Evolutionary conservation across 2,797 vertebrate genomes (phyloP), one percentile per base, ranked within the genome.

Genomic region (Gallinago solitaria): DNA sequence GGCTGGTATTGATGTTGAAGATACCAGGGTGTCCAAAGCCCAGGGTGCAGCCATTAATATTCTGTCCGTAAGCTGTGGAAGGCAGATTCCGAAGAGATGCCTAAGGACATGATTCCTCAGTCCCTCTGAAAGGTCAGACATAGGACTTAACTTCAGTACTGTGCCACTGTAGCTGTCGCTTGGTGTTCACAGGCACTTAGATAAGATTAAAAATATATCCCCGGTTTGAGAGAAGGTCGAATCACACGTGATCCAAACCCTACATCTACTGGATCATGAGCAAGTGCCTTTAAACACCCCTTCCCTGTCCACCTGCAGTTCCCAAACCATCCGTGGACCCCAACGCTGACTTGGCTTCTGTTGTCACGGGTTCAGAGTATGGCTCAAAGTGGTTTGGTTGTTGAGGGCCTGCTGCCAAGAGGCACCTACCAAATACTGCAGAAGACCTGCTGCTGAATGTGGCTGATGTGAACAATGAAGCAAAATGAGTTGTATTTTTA

Each of bases 71-170:
- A 84, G 48, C 37, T 60, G 64, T 63, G 57, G 65, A 71, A 85
- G 76, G 33, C 61, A 47, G 68, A 13, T 21, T 92, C 75, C 13
- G 39, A 71, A 87, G 67, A 70, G 48, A 30, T 5, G 48, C 57
- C 78, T 80, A 25, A 93, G 53, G 81, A 70, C 75, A 37, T 30
- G 87, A 65, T 80, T 94, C 83, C 82, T 87, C 84, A 81, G 89
- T 35, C 60, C n/a, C 53, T 90, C 51, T 60, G 77, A 82, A 93
- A 93, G 93, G 88, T 93, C 93, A 87, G 57, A 51, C 0, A 0
- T 28, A 64, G 89, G 74, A 76, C 60, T 90, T 70, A 51, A 68
- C 73, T 94, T 79, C 57, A 80, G 60, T 77, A 20, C 41, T 53
- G 21, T 45, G 75, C 61, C 57, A 79, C 57, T 20, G 60, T 79